Conservation (phyloP, 2,113 vertebrate genomes). For the Syngnathus typhle region DNA sequence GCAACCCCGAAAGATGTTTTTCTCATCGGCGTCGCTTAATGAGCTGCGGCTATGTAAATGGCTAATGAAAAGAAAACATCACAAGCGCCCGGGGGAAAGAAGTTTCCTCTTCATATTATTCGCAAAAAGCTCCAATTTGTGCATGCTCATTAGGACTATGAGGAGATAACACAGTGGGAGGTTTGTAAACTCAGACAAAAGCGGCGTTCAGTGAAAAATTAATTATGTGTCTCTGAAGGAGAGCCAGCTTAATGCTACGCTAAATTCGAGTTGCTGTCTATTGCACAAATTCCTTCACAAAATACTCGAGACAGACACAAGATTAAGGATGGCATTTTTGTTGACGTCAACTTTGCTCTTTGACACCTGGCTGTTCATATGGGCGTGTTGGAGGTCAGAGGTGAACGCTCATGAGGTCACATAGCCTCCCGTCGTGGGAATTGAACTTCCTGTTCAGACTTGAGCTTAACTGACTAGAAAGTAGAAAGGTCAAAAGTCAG, state of each 20-base stretch:
- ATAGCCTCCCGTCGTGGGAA: constrained; percentile 16
- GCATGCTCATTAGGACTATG: constrained; percentile 17
- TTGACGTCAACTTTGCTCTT: constrained; percentile 5
- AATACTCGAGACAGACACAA: background rate
- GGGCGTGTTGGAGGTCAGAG: constrained; percentile 28
- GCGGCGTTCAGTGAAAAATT: background rate
- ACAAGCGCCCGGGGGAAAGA: constrained; percentile 2
- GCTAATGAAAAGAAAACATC: constrained; percentile 20
- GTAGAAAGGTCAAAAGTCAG: background rate
- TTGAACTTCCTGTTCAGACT: constrained; percentile 31
- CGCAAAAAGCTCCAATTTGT: constrained; percentile 49
- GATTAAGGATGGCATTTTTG: constrained; percentile 1
- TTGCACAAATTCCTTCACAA: background rate
- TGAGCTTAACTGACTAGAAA: constrained; percentile 12
- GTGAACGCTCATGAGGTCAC: constrained; percentile 42
- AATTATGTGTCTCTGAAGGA: background rate
- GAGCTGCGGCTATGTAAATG: background rate
- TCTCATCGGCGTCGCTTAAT: constrained; percentile 29
- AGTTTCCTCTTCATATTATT: constrained; percentile 13
- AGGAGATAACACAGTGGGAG: constrained; percentile 40
- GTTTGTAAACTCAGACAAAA: constrained; percentile 39
- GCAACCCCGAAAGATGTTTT: constrained; percentile 20
- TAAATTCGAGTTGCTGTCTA: background rate
- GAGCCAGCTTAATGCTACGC: background rate
- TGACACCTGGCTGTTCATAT: constrained; percentile 11